Evolutionary conservation across 2,797 vertebrate genomes (phyloP).

Genomic region (Champsocephalus esox): DNA sequence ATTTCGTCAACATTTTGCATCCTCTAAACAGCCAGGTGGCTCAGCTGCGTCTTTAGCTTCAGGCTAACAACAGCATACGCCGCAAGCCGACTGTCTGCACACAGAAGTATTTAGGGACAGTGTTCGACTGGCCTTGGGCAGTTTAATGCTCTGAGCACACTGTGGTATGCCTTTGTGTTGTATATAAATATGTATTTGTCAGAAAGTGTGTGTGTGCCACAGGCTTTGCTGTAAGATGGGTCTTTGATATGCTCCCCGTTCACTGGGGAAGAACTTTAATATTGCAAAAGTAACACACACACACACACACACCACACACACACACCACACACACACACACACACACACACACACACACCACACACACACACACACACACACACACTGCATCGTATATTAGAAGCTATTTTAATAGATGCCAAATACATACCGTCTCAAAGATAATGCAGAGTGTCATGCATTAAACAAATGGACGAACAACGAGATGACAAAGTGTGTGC

Average conservation of each 20-base stretch:
- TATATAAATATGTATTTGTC: constrained; percentile 33
- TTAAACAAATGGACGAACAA: too few species aligned
- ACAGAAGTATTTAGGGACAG: constrained; percentile 42
- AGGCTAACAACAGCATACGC: constrained; percentile 33
- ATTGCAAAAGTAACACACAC: constrained; percentile 45
- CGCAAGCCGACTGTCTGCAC: constrained; percentile 35
- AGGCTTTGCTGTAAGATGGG: constrained; percentile 49
- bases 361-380: too few species aligned
- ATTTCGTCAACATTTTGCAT: background rate
- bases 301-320: constrained; percentile 55
- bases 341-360: too few species aligned
- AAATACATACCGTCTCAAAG: too few species aligned
- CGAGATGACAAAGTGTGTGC: too few species aligned
- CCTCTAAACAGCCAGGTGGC: constrained; percentile 36
- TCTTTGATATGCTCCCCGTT: constrained; percentile 61
- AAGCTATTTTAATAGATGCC: too few species aligned
- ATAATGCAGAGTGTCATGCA: too few species aligned
- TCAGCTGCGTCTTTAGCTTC: constrained; percentile 41
- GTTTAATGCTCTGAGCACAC: constrained; percentile 27
- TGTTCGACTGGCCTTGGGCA: constrained; percentile 38
- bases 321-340: constrained; percentile 5
- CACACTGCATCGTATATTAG: too few species aligned
- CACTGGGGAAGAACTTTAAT: constrained; percentile 54
- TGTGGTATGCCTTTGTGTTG: constrained; percentile 24
- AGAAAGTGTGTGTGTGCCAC: constrained; percentile 14